These are phyloP conservation scores for Colius striatus DNA, from an alignment of 2,113 vertebrate species.

Conservation along the genomic window DNA sequence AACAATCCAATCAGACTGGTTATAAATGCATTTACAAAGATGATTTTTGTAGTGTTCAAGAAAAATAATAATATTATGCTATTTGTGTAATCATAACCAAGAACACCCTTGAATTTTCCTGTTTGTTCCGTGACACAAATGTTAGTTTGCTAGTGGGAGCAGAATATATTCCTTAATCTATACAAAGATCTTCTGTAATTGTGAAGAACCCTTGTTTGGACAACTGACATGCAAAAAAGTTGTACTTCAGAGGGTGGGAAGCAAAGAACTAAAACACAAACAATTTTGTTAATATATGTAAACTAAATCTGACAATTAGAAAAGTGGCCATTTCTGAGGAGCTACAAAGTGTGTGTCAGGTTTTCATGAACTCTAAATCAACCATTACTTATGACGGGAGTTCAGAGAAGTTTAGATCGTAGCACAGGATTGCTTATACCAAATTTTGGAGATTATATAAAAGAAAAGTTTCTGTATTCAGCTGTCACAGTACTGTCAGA, in stretches of 20 bases:
- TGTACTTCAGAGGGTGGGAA: not conserved
- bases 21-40: not conserved
- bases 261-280: not conserved
- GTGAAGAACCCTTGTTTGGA: not conserved
- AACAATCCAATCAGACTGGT: not conserved
- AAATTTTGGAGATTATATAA: not conserved
- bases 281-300: not conserved
- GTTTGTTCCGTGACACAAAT: not conserved
- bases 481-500: slow-evolving; percentile 1
- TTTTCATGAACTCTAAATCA: slow-evolving; percentile 11
- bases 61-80: not conserved
- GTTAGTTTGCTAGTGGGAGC: not conserved
- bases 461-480: not conserved
- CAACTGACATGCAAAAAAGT: not conserved
- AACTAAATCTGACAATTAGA: not conserved
- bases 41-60: not conserved
- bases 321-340: not conserved
- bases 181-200: not conserved
- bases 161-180: not conserved
- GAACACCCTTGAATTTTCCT: not conserved
- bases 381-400: not conserved
- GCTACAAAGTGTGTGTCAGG: not conserved
- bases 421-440: not conserved
- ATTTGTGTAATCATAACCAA: not conserved
- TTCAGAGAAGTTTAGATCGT: not conserved